A percentile compares a stretch with the other conserved stretches of the same genome.
phyloP scores from a whole-genome alignment of 2,888 invertebrate species.

The Chloroclystis v-ata region DNA sequence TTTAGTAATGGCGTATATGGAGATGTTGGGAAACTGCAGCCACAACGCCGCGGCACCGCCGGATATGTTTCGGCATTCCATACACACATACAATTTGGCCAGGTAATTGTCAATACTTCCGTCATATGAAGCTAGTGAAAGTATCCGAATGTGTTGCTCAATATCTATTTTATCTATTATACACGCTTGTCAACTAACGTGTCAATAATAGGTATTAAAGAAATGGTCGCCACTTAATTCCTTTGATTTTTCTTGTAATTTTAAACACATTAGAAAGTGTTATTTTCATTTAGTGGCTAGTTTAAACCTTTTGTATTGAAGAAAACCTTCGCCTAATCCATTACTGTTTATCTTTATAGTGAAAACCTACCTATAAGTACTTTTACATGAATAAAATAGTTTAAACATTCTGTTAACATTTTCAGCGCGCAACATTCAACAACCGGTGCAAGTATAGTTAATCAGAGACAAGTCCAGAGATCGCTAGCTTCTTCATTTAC shows the following conservation, averaged over 20 bases:
- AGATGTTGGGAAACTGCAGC: slow-evolving; percentile 94
- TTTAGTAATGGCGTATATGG: slow-evolving; percentile 97
- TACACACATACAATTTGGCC: slow-evolving; percentile 85
- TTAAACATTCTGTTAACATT: background rate
- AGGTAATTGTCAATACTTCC: slow-evolving; percentile 42
- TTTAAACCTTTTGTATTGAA: no score
- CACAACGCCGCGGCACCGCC: slow-evolving; percentile 85
- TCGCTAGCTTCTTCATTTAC: slow-evolving; percentile 69
- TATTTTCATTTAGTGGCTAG: no score
- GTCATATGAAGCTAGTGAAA: slow-evolving; percentile 5
- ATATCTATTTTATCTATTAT: background rate
- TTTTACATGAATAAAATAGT: no score
- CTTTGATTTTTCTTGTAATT: no score
- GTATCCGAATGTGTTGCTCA: slow-evolving; percentile 4
- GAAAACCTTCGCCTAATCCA: no score
- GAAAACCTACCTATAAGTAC: no score
- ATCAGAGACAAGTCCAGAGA: slow-evolving; percentile 63
- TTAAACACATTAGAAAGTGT: no score
- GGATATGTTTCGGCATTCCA: slow-evolving; percentile 91
- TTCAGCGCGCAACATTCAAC: slow-evolving; percentile 60
- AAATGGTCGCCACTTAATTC: no score
- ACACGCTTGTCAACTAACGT: no score
- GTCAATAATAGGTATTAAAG: no score
- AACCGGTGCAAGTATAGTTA: slow-evolving; percentile 46
- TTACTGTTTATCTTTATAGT: no score